These are phyloP conservation scores for Nemoura dubitans DNA, from an alignment of 2,888 invertebrate genomes.

Conservation along the genomic window DNA sequence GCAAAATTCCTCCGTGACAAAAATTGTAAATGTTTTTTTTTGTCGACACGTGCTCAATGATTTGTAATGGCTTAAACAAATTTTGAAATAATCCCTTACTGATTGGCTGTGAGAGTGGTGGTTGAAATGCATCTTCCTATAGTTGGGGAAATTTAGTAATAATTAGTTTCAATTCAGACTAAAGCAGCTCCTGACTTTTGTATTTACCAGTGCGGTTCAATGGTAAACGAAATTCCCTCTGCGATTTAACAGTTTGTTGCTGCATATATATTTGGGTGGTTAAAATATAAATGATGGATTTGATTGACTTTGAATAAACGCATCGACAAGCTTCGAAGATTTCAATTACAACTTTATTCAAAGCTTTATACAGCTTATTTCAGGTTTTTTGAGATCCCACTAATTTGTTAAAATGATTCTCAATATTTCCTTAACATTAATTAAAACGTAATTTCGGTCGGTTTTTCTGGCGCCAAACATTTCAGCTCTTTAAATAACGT, in stretches of 20 bases:
- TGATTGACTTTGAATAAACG: not conserved
- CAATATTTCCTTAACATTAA: not conserved
- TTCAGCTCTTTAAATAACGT: not conserved
- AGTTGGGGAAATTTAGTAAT: too few relatives aligned
- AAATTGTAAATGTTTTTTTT: not conserved
- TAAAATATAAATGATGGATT: not conserved
- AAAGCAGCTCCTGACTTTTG: not conserved
- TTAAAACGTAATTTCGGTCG: not conserved
- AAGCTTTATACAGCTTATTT: not conserved
- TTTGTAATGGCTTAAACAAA: not conserved
- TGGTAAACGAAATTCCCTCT: too few relatives aligned
- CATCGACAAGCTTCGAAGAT: not conserved
- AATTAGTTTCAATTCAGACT: not conserved
- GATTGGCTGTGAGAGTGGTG: not conserved
- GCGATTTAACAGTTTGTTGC: too few relatives aligned
- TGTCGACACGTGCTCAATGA: not conserved
- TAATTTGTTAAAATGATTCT: not conserved
- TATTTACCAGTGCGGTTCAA: not conserved
- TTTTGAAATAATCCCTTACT: not conserved
- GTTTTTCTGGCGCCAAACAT: not conserved
- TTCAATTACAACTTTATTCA: not conserved
- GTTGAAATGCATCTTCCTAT: too few relatives aligned
- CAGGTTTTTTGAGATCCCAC: not conserved
- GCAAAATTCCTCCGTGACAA: not conserved
- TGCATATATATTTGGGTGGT: too few relatives aligned